phyloP scores from a whole-genome alignment of 2,888 invertebrate species.

The Autographa pulchrina region DNA sequence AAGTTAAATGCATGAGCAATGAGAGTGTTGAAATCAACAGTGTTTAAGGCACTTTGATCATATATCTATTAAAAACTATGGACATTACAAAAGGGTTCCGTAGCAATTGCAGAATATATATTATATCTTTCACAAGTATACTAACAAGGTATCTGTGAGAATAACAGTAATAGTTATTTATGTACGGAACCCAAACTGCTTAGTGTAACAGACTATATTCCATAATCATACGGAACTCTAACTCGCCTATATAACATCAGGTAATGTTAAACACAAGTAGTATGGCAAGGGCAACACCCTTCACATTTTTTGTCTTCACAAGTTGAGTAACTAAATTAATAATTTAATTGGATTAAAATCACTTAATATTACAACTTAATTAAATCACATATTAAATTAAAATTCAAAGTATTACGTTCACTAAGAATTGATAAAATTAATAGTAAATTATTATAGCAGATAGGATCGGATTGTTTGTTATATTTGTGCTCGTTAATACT shows the following conservation, averaged over 20 bases:
- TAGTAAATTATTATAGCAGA: slow-evolving; percentile 55
- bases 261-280: slow-evolving; percentile 24
- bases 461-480: slow-evolving; percentile 39
- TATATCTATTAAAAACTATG: slow-evolving; percentile 41
- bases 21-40: slow-evolving; percentile 29
- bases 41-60: slow-evolving; percentile 53
- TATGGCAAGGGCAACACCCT: slow-evolving; percentile 32
- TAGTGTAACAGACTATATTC: neutral
- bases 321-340: slow-evolving; percentile 49
- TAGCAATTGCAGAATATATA: neutral
- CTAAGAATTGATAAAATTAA: slow-evolving; percentile 55
- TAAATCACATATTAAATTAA: slow-evolving; percentile 66
- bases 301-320: slow-evolving; percentile 27
- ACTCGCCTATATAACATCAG: slow-evolving; percentile 13
- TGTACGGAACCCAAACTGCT: neutral
- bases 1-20: slow-evolving; percentile 39
- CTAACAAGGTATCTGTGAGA: neutral
- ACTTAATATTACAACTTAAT: slow-evolving; percentile 59
- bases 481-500: slow-evolving; percentile 55
- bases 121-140: neutral
- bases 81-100: slow-evolving; percentile 16
- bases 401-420: slow-evolving; percentile 58
- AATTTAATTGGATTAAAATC: slow-evolving; percentile 60
- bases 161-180: neutral
- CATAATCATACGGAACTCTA: neutral